Evolutionary conservation across 2,797 vertebrate genomes (phyloP).

Genomic region (Anguilla obscura): DNA sequence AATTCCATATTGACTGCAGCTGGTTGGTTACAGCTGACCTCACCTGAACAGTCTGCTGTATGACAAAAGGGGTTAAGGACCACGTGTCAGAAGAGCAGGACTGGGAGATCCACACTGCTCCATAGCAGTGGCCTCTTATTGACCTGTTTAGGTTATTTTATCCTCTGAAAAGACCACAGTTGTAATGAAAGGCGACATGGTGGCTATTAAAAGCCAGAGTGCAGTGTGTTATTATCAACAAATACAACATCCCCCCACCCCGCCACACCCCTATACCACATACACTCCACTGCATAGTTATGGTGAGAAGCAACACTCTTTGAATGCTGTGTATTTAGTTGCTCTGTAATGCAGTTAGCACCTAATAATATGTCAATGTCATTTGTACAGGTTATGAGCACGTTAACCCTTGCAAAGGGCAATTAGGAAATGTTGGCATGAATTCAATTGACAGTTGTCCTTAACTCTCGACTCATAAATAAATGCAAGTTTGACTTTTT

Average conservation of each 20-base stretch:
- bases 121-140: neutral
- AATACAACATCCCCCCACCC: neutral
- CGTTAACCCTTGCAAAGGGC: neutral
- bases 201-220: neutral
- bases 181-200: neutral
- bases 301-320: neutral
- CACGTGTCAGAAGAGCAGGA: neutral
- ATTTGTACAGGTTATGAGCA: neutral
- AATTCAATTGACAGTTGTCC: neutral
- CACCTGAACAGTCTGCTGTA: neutral
- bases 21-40: neutral
- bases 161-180: neutral
- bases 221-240: neutral
- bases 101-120: neutral
- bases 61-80: constrained; percentile 15
- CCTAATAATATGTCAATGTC: neutral
- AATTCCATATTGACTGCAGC: neutral
- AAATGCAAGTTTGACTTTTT: constrained; percentile 3
- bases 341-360: neutral
- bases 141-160: neutral
- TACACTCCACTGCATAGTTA: neutral
- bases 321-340: neutral
- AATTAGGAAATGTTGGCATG: neutral
- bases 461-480: neutral
- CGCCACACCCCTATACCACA: neutral